Conservation (phyloP, 2,797 vertebrate genomes). For the Anniella stebbinsi region DNA sequence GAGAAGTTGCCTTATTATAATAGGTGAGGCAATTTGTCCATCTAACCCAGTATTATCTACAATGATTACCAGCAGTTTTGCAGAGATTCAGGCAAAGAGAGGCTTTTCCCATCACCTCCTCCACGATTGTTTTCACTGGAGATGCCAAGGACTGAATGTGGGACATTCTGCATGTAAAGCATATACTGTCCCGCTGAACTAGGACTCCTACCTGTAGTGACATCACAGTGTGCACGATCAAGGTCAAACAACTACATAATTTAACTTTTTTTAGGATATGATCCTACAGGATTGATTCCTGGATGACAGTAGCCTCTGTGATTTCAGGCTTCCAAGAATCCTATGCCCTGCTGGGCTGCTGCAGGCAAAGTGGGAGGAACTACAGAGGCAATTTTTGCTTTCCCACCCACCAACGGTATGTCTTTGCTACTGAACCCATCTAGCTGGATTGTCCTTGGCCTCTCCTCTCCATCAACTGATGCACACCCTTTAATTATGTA, state of each 20-base stretch:
- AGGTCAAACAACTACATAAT: not conserved
- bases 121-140: not conserved
- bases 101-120: too few relatives aligned
- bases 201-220: not conserved
- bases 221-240: not conserved
- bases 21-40: not conserved
- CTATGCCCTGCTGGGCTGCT: too few relatives aligned
- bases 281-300: too few relatives aligned
- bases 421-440: too few relatives aligned
- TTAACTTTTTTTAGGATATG: not conserved
- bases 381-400: too few relatives aligned
- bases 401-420: too few relatives aligned
- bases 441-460: too few relatives aligned
- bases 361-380: too few relatives aligned
- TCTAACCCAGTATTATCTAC: not conserved
- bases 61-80: not conserved
- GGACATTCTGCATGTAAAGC: not conserved
- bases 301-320: too few relatives aligned
- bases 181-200: not conserved
- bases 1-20: not conserved
- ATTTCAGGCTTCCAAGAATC: too few relatives aligned
- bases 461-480: too few relatives aligned
- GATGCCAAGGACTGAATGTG: not conserved
- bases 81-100: not conserved
- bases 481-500: too few relatives aligned